Evolutionary conservation across 1,140 invertebrate genomes (phyloP).

Genomic region (Trinorchestia longiramus): DNA sequence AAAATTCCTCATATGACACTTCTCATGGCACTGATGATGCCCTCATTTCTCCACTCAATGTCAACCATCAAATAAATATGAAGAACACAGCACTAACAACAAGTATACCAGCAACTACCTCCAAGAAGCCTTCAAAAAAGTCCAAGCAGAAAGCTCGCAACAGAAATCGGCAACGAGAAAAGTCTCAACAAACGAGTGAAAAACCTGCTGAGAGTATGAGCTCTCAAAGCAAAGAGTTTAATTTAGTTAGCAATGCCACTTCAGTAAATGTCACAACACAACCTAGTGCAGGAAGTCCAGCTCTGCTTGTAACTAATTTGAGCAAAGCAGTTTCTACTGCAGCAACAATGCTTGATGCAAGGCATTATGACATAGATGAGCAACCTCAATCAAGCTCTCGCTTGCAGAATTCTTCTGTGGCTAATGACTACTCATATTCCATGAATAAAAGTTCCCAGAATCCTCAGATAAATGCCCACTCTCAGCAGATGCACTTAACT

Average conservation of each 20-base stretch:
- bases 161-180: constrained; percentile 12
- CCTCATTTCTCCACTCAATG: neutral
- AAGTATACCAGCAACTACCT: neutral
- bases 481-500: neutral
- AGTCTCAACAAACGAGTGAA: neutral
- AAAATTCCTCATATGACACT: neutral
- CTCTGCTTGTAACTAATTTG: neutral
- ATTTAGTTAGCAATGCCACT: neutral
- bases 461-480: constrained; percentile 6
- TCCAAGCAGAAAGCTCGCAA: constrained; percentile 5
- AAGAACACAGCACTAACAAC: neutral
- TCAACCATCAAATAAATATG: neutral
- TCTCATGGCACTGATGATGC: neutral
- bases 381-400: neutral
- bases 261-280: neutral
- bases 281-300: neutral
- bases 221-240: neutral
- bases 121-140: constrained; percentile 24
- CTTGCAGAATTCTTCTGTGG: neutral
- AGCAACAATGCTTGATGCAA: neutral
- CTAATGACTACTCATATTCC: neutral
- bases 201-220: neutral
- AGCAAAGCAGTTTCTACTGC: neutral
- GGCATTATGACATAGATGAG: neutral
- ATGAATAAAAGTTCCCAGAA: neutral